phyloP scores from a whole-genome alignment of 1,140 invertebrate genomes.

The Drosophila sucinea region DNA sequence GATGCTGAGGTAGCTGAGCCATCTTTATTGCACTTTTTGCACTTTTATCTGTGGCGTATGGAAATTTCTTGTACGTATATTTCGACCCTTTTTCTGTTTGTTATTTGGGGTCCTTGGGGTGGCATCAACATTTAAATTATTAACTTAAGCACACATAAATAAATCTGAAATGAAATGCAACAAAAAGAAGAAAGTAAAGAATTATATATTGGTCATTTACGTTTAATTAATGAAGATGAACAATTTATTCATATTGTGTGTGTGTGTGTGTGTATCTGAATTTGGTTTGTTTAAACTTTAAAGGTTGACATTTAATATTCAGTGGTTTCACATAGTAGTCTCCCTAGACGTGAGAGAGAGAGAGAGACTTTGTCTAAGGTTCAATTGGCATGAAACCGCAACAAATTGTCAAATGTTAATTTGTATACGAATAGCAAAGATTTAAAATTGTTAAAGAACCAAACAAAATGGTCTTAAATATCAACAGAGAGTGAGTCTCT shows the following conservation, averaged over 20 bases:
- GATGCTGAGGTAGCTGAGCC: conserved; percentile 6
- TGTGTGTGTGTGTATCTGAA: background rate
- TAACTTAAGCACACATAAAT: conserved; percentile 61
- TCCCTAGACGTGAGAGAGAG: no score
- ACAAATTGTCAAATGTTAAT: conserved; percentile 27
- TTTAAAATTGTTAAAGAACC: conserved; percentile 16
- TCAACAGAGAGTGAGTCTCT: background rate
- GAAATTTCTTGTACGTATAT: conserved; percentile 12
- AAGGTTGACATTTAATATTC: background rate
- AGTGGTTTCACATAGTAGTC: background rate
- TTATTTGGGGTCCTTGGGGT: conserved; percentile 52
- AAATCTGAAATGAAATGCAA: conserved; percentile 15
- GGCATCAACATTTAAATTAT: conserved; percentile 68
- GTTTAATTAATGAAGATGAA: conserved; percentile 32
- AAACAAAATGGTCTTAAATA: conserved; percentile 6
- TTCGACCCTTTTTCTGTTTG: conserved; percentile 14
- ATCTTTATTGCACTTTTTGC: conserved; percentile 42
- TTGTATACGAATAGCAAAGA: conserved; percentile 12
- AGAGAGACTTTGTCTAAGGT: conserved; percentile 7
- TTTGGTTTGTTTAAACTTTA: background rate
- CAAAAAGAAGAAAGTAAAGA: conserved; percentile 23
- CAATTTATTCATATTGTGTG: conserved; percentile 16
- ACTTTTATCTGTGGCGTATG: conserved; percentile 37
- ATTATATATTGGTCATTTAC: conserved; percentile 27
- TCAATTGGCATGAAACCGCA: conserved; percentile 23